Base-by-base conservation (phyloP, 2,113 vertebrate species). In the Nesoenas mayeri region DNA sequence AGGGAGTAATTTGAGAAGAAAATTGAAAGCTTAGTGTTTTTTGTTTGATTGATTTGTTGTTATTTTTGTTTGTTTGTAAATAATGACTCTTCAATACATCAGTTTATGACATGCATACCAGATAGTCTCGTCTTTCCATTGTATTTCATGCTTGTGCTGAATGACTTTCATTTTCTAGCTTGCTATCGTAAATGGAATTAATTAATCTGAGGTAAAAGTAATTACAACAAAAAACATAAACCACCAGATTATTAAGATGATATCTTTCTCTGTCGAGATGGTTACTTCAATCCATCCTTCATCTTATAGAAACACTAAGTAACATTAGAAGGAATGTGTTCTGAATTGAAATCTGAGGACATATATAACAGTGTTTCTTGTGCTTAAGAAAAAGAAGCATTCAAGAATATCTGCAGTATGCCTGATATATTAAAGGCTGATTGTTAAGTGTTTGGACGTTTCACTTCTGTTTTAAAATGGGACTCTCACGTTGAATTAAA, bases 221-320 rank as follows among this genome's bases (percentile, higher is more conserved):
- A 97, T 97, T 97, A 97, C 94, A 96, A 94, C 81, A 67, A 95
- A 93, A 93, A 95, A 94, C 89, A 93, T 92, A 94, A 97, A 96
- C 91, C 91, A 95, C 95, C 84, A 94, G 83, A 95, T 97, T 95
- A 97, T 94, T 93, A 97, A 91, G 83, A 93, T 95, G 88, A 66
- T 85, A 80, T 93, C 91, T 85, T 96, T 96, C 93, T 96, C 85
- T 97, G 87, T 93, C 20, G 0, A 95, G 71, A 94, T 93, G 61
- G 70, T 91, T 93, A 67, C 79, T 91, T 97, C 79, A 85, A 69
- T 94, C 40, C 70, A 96, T 97, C 88, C 71, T 94, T 96, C 85
- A 92, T 66, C 51, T 61, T 48, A 70, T 28, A 84, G 72, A 84
- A 95, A 92, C 56, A 64, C 54, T 79, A 69, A 60, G 60, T 79